Evolutionary conservation across 2,113 vertebrate species (phyloP), one percentile per base, ranked within the genome.

Genomic region (Copsychus sechellarum): DNA sequence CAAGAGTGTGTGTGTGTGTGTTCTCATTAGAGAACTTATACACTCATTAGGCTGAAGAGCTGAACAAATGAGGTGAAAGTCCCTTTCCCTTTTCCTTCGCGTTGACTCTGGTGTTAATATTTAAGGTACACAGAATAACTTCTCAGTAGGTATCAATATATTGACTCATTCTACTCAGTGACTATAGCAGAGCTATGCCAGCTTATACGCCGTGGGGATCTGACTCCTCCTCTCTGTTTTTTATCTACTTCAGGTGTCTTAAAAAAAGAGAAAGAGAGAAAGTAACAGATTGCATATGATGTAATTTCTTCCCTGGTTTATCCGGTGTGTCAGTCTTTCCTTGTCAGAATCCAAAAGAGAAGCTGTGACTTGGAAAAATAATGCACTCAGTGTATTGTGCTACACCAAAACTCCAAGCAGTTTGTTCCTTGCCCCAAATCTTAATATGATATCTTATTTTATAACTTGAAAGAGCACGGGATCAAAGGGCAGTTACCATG

Each of bases 221-320:
- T 86, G 42, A 60, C 31, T 33, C 33, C 19, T 7, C 29, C n/a
- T 19, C 26, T 56, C 40, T 58, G 65, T 3, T 88, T 92, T 91
- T 76, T 76, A 36, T 92, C 50, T 94, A 72, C 50, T 90, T 87
- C 83, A 90, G 86, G 88, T 96, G 38, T 72, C 43, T 87, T 90
- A 14, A 80, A 70, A 90, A 81, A 81, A 42, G 16, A 73, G 11
- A 51, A 17, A 58, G 3, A 57, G 7, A 48, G 8, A 81, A 50
- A 70, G 78, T 91, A 93, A 96, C 96, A 97, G 95, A 97, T 97
- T 97, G 96, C 42, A 31, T 74, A 86, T 97, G 96, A 96, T 96
- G 86, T 97, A 90, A 97, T 97, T 93, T 95, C 93, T 97, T 97
- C 81, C 78, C 82, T 82, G 65, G 54, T 91, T 43, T 80, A 69